Evolutionary conservation across 2,113 vertebrate species (phyloP).

Genomic region (Oxygymnocypris stewartii): DNA sequence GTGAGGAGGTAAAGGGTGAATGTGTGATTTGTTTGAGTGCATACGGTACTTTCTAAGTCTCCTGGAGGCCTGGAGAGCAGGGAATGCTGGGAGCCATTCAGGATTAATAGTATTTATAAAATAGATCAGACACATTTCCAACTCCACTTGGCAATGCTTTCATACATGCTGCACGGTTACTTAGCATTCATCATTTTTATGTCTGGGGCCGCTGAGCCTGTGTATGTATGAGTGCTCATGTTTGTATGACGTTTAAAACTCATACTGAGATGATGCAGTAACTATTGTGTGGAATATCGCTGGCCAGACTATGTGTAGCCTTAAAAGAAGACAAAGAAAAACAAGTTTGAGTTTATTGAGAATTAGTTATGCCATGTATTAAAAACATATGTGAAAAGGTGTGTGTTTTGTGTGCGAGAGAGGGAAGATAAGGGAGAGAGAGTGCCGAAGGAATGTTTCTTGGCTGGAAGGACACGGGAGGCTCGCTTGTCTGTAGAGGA

Average conservation of each 20-base stretch:
- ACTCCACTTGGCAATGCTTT: slow-evolving; percentile 67
- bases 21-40: slow-evolving; percentile 25
- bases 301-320: not conserved
- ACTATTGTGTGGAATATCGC: slow-evolving; percentile 11
- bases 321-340: slow-evolving; percentile 3
- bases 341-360: slow-evolving; percentile 31
- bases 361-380: slow-evolving; percentile 19
- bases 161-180: slow-evolving; percentile 68
- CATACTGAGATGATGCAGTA: not conserved
- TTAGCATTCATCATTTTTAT: slow-evolving; percentile 76
- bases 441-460: slow-evolving; percentile 58
- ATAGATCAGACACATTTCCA: slow-evolving; percentile 68
- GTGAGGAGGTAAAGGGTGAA: slow-evolving; percentile 28
- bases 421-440: not conserved
- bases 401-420: not conserved
- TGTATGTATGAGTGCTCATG: slow-evolving; percentile 29
- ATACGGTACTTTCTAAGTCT: slow-evolving; percentile 37
- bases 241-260: slow-evolving; percentile 29
- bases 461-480: slow-evolving; percentile 53
- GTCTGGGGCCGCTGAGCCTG: slow-evolving; percentile 55
- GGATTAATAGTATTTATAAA: slow-evolving; percentile 79
- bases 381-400: slow-evolving; percentile 39
- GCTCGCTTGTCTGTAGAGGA: slow-evolving; percentile 64
- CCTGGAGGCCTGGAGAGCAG: slow-evolving; percentile 52
- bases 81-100: slow-evolving; percentile 53